Conservation (phyloP, 2,888 invertebrate genomes). For the Drosophila quasianomalipes region DNA sequence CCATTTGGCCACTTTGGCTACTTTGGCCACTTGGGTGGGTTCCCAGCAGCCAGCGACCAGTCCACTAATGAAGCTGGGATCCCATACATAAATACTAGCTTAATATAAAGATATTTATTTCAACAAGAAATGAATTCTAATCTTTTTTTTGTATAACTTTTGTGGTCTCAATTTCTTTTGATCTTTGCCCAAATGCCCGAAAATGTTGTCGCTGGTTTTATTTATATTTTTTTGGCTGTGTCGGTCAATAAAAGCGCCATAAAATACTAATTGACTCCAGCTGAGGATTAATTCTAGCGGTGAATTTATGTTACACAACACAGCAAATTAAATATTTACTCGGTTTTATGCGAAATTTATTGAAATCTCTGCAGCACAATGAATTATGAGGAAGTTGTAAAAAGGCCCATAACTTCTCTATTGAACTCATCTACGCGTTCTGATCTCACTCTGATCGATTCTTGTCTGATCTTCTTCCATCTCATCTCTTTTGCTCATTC, state of each 20-base stretch:
- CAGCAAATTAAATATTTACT: constrained; percentile 70
- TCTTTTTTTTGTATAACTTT: constrained; percentile 44
- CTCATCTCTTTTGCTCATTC: constrained; percentile 36
- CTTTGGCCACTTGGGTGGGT: constrained; percentile 78
- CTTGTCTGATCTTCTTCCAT: constrained; percentile 3
- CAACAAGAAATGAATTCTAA: constrained; percentile 64
- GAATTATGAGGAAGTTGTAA: constrained; percentile 59
- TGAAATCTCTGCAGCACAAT: constrained; percentile 51
- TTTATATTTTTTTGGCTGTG: constrained; percentile 23
- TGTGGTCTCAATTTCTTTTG: constrained; percentile 38
- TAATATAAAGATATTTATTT: constrained; percentile 46
- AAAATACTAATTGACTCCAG: constrained; percentile 79
- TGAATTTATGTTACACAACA: constrained; percentile 80
- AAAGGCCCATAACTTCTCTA: constrained; percentile 6
- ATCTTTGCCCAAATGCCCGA: constrained; percentile 45
- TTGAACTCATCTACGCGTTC: constrained; percentile 18
- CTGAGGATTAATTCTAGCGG: constrained; percentile 73
- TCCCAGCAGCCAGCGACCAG: constrained; percentile 35
- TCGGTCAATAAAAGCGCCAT: constrained; percentile 69
- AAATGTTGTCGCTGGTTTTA: constrained; percentile 34
- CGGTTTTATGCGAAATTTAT: constrained; percentile 73
- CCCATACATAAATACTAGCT: constrained; percentile 43
- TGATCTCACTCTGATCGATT: constrained; percentile 66
- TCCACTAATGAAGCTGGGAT: constrained; percentile 69
- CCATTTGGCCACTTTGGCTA: constrained; percentile 30